Percentiles rank a stretch among this genome's conserved stretches.
These are phyloP conservation scores for Chitala chitala DNA, from an alignment of 2,113 vertebrate species.

Conservation along the genomic window DNA sequence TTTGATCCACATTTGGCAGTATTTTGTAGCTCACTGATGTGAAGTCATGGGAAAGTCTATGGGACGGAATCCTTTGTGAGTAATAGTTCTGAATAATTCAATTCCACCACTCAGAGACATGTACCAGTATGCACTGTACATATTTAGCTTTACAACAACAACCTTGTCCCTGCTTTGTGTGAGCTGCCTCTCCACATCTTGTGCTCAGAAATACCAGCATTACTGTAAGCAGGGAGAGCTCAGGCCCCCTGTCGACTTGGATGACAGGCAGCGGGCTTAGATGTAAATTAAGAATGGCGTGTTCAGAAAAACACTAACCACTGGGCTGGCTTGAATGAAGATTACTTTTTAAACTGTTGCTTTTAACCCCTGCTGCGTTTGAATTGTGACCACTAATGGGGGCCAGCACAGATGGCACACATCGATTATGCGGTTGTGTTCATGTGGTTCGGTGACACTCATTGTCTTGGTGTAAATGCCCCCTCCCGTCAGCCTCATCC, in stretches of 20 bases:
- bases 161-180: too few relatives aligned
- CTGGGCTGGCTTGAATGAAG: background rate
- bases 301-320: background rate
- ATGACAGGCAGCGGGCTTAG: background rate
- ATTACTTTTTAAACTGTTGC: background rate
- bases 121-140: background rate
- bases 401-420: background rate
- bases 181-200: too few relatives aligned
- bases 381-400: background rate
- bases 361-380: background rate
- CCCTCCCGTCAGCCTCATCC: background rate
- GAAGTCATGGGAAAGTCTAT: background rate
- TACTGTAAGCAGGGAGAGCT: conserved; percentile 5
- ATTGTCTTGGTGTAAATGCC: background rate
- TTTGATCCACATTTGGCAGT: background rate
- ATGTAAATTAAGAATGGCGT: background rate
- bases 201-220: too few relatives aligned
- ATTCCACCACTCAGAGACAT: too few relatives aligned
- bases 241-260: too few relatives aligned
- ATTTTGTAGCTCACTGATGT: background rate
- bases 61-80: background rate
- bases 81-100: too few relatives aligned
- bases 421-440: background rate
- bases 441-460: conserved; percentile 10
- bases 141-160: too few relatives aligned